Percentiles rank a stretch among this genome's conserved stretches.
Evolutionary conservation across 2,113 vertebrate species (phyloP).

Genomic region (Halichoeres trimaculatus): DNA sequence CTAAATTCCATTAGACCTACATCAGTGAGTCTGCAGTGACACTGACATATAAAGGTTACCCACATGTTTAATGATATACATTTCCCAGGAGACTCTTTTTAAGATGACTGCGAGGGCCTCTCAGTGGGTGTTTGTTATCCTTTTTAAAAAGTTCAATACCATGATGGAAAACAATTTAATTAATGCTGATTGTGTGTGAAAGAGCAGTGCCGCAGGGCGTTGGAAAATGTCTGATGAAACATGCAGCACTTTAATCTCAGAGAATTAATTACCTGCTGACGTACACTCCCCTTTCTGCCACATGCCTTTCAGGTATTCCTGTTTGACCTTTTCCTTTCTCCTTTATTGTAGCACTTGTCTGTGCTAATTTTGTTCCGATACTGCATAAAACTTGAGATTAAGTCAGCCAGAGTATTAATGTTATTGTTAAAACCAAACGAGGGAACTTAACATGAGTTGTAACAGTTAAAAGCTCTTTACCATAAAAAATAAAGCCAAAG

Average conservation of each 20-base stretch:
- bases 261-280: conserved; percentile 75
- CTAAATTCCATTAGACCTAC: conserved; percentile 63
- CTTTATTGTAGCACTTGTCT: conserved; percentile 1
- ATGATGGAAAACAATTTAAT: conserved; percentile 83
- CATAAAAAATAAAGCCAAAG: no score
- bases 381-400: no score
- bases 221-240: conserved; percentile 75
- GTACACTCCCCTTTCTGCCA: conserved; percentile 45
- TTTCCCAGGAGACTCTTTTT: conserved; percentile 64
- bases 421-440: no score
- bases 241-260: conserved; percentile 80
- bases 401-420: no score
- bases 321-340: conserved; percentile 46
- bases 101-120: conserved; percentile 22
- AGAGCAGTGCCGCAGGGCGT: conserved; percentile 76
- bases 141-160: conserved; percentile 85
- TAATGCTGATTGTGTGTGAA: conserved; percentile 84
- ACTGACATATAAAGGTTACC: conserved; percentile 69
- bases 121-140: conserved; percentile 78
- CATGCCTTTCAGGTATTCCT: conserved; percentile 35
- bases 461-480: no score
- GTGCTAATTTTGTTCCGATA: neutral
- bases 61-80: conserved; percentile 64
- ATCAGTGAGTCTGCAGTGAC: conserved; percentile 56
- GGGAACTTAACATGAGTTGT: no score